Conservation (phyloP, 2,797 vertebrate genomes). For the Echiichthys vipera region DNA sequence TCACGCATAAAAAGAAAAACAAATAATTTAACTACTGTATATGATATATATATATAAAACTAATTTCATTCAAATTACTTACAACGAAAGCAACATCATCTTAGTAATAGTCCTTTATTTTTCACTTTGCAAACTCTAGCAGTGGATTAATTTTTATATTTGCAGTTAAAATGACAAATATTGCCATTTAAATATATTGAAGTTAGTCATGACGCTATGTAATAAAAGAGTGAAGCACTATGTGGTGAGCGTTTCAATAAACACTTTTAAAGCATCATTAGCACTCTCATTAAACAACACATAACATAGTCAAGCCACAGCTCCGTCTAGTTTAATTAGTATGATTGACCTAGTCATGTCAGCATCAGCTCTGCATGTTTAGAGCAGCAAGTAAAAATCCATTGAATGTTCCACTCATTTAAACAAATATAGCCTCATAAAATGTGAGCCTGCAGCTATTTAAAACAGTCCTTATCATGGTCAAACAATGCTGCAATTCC, state of each 20-base stretch:
- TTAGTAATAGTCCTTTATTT: background rate
- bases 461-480: slow-evolving; percentile 24
- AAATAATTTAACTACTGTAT: no score
- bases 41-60: no score
- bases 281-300: slow-evolving; percentile 53
- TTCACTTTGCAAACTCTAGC: slow-evolving; percentile 7
- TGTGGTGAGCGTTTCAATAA: slow-evolving; percentile 44
- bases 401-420: slow-evolving; percentile 26
- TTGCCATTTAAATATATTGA: slow-evolving; percentile 27
- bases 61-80: background rate
- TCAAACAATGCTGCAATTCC: slow-evolving; percentile 16
- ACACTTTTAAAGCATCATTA: slow-evolving; percentile 64
- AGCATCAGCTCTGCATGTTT: background rate
- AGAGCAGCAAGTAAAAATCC: slow-evolving; percentile 14
- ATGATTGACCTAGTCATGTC: slow-evolving; percentile 35
- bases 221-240: slow-evolving; percentile 36
- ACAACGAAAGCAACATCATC: background rate
- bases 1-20: no score
- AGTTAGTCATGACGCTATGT: slow-evolving; percentile 29
- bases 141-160: slow-evolving; percentile 6
- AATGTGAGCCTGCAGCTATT: slow-evolving; percentile 15
- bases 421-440: slow-evolving; percentile 10
- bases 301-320: slow-evolving; percentile 28
- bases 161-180: slow-evolving; percentile 35
- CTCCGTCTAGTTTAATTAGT: slow-evolving; percentile 53